A percentile compares a stretch with the other conserved stretches of the same genome.
Evolutionary conservation across 2,888 invertebrate genomes (phyloP).

Genomic region (Xestia ashworthii): DNA sequence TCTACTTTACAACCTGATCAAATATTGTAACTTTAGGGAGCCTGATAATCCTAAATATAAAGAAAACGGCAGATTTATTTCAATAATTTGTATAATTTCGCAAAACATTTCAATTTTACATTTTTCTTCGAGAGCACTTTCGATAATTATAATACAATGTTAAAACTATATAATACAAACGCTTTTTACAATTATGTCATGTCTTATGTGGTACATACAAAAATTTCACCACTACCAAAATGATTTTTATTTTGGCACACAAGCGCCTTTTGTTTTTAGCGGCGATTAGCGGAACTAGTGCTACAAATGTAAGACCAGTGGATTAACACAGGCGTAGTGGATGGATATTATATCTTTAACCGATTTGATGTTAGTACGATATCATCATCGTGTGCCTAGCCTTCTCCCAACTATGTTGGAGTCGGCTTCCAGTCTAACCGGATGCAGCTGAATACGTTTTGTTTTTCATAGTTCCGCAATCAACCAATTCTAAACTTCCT

Average conservation of each 20-base stretch:
- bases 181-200: conserved; percentile 86
- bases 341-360: neutral
- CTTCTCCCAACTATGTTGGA: neutral
- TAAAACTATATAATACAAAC: conserved; percentile 88
- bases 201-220: conserved; percentile 81
- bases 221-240: conserved; percentile 50
- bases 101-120: conserved; percentile 81
- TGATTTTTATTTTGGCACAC: neutral
- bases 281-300: conserved; percentile 38
- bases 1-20: neutral
- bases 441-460: neutral
- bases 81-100: conserved; percentile 80
- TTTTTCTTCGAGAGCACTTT: conserved; percentile 78
- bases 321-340: too few species aligned
- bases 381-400: neutral
- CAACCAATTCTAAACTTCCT: neutral
- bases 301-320: neutral
- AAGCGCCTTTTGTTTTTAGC: conserved; percentile 14
- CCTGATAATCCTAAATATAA: neutral
- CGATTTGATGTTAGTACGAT: neutral
- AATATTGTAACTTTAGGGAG: neutral
- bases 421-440: neutral
- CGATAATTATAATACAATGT: conserved; percentile 78
- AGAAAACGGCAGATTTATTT: conserved; percentile 55
- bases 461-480: conserved; percentile 6